Evolutionary conservation across 2,888 invertebrate species (phyloP).

Genomic region (Ophion ellenae): DNA sequence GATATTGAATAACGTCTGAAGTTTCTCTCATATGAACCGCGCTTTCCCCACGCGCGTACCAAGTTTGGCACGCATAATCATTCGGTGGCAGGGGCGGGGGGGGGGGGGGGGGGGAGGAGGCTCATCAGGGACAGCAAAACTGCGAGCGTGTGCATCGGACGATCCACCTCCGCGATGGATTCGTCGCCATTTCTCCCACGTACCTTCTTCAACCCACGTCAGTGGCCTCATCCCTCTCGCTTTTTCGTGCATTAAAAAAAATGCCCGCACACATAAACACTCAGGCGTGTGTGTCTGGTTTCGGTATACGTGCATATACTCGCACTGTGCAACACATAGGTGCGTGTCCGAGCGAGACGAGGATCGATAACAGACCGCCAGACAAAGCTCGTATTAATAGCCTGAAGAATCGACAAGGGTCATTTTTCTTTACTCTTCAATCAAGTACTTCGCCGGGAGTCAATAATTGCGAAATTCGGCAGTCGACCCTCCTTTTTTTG

Average conservation of each 20-base stretch:
- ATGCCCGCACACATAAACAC: neutral
- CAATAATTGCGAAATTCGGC: slow-evolving; percentile 15
- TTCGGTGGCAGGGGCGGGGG: slow-evolving; percentile 3
- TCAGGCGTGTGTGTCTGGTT: slow-evolving; percentile 48
- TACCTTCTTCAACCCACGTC: slow-evolving; percentile 65
- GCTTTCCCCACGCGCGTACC: slow-evolving; percentile 57
- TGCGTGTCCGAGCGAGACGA: slow-evolving; percentile 60
- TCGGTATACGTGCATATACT: slow-evolving; percentile 9
- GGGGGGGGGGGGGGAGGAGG: neutral
- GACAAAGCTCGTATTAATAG: slow-evolving; percentile 42
- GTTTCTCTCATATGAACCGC: slow-evolving; percentile 23
- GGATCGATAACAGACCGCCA: slow-evolving; percentile 61
- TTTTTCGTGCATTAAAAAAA: slow-evolving; percentile 65
- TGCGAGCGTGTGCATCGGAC: slow-evolving; percentile 36
- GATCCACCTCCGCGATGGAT: slow-evolving; percentile 61
- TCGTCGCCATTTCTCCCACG: slow-evolving; percentile 52
- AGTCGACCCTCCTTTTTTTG: neutral
- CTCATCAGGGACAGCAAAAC: slow-evolving; percentile 33
- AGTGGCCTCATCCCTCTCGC: slow-evolving; percentile 65
- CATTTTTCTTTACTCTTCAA: slow-evolving; percentile 16
- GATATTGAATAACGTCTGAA: slow-evolving; percentile 36
- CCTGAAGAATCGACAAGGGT: slow-evolving; percentile 33
- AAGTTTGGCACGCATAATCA: slow-evolving; percentile 60
- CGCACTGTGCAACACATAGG: slow-evolving; percentile 16
- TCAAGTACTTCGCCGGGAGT: slow-evolving; percentile 19